A percentile compares a stretch with the other conserved stretches of the same genome.
Conservation (phyloP, 2,113 vertebrate genomes). For the Calidris pygmaea region DNA sequence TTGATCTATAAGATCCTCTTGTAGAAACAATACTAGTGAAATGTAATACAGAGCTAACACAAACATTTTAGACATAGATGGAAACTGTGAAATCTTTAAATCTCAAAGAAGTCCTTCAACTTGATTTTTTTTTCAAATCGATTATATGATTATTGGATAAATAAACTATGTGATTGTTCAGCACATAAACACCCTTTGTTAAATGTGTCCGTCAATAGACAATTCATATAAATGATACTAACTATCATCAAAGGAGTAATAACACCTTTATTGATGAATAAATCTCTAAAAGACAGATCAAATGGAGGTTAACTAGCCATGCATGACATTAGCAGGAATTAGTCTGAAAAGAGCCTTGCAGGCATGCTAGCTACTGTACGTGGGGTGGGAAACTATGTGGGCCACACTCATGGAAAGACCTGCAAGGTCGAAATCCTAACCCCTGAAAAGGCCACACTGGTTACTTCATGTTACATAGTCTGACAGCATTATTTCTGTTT, state of each 20-base stretch:
- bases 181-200: conserved; percentile 62
- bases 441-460: not conserved
- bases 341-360: conserved; percentile 60
- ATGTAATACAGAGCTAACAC: conserved; percentile 43
- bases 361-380: conserved; percentile 33
- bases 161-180: conserved; percentile 71
- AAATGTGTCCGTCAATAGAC: conserved; percentile 67
- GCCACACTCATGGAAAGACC: not conserved
- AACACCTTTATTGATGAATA: conserved; percentile 80
- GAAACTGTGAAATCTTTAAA: conserved; percentile 51
- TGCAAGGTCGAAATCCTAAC: conserved; percentile 38
- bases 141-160: conserved; percentile 65
- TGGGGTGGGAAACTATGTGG: not conserved
- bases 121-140: conserved; percentile 41
- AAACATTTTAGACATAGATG: conserved; percentile 45
- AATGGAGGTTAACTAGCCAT: conserved; percentile 77
- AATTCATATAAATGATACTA: conserved; percentile 75
- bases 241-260: conserved; percentile 74
- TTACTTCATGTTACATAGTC: not conserved
- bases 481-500: not conserved
- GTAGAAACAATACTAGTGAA: conserved; percentile 18
- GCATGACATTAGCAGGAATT: conserved; percentile 79
- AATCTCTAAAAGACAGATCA: conserved; percentile 79
- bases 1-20: conserved; percentile 19
- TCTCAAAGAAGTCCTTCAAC: conserved; percentile 58